These are phyloP conservation scores for Rhagonycha lutea DNA, from an alignment of 2,888 invertebrate genomes.

Conservation along the genomic window DNA sequence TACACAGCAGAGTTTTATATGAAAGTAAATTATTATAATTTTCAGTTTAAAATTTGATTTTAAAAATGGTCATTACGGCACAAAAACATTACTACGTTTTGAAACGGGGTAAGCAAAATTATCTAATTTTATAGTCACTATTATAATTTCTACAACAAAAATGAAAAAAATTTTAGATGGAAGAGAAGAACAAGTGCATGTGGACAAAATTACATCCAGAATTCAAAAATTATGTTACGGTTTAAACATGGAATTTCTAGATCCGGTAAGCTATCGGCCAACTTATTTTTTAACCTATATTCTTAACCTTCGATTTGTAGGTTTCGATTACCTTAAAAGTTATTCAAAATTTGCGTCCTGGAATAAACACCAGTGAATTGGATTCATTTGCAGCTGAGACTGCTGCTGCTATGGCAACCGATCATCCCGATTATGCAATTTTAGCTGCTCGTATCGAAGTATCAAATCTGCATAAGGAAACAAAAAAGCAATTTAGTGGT, in stretches of 20 bases:
- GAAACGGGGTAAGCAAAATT: slow-evolving; percentile 56
- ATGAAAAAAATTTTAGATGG: slow-evolving; percentile 67
- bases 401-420: slow-evolving; percentile 95
- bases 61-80: slow-evolving; percentile 56
- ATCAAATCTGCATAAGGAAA: slow-evolving; percentile 98
- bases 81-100: slow-evolving; percentile 57
- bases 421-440: slow-evolving; percentile 95
- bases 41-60: background rate
- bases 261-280: slow-evolving; percentile 74
- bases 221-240: slow-evolving; percentile 95
- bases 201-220: slow-evolving; percentile 97
- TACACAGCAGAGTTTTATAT: background rate
- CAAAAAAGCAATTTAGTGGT: slow-evolving; percentile 92
- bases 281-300: background rate
- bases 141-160: background rate
- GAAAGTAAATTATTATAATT: background rate
- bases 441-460: slow-evolving; percentile 91
- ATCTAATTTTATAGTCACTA: background rate
- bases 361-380: slow-evolving; percentile 94
- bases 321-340: slow-evolving; percentile 87
- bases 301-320: slow-evolving; percentile 53
- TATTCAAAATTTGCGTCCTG: slow-evolving; percentile 91
- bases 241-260: slow-evolving; percentile 93
- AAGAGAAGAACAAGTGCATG: slow-evolving; percentile 87
- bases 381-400: slow-evolving; percentile 98